Evolutionary conservation across 2,797 vertebrate genomes (phyloP).

Genomic region (Sphenodon punctatus): DNA sequence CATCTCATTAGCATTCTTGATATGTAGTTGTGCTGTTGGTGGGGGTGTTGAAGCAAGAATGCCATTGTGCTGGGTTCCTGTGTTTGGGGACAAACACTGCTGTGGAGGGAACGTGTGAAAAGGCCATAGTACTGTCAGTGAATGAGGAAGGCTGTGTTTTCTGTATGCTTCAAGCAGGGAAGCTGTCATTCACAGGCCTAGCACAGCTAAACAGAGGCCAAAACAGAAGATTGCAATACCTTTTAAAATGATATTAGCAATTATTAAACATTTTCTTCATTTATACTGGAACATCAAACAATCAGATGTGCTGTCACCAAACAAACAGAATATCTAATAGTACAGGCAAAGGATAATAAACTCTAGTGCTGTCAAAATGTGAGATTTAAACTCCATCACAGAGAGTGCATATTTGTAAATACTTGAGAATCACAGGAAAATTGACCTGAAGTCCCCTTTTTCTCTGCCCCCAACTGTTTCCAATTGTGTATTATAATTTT

Average conservation of each 20-base stretch:
- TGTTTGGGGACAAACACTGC: slow-evolving; percentile 91
- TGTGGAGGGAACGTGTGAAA: slow-evolving; percentile 86
- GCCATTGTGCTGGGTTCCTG: slow-evolving; percentile 82
- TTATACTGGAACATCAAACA: slow-evolving; percentile 55
- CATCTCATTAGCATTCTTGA: slow-evolving; percentile 81
- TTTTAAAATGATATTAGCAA: slow-evolving; percentile 82
- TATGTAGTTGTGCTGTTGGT: slow-evolving; percentile 75
- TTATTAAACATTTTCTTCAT: slow-evolving; percentile 73
- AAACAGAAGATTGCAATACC: slow-evolving; percentile 78
- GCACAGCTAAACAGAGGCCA: slow-evolving; percentile 77
- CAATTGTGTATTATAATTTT: neutral
- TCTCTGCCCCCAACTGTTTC: neutral
- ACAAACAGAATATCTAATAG: slow-evolving; percentile 21
- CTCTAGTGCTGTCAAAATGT: neutral
- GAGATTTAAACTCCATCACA: slow-evolving; percentile 11
- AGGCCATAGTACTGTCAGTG: slow-evolving; percentile 79
- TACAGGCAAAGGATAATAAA: neutral
- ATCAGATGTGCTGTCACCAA: slow-evolving; percentile 51
- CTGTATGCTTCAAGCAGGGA: slow-evolving; percentile 81
- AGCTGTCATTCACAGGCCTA: slow-evolving; percentile 82
- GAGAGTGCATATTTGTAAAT: neutral
- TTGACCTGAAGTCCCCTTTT: neutral
- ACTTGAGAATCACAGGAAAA: neutral
- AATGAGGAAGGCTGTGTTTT: slow-evolving; percentile 84
- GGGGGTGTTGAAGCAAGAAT: slow-evolving; percentile 81